Evolutionary conservation across 2,113 vertebrate genomes (phyloP), one percentile per base, ranked within the genome.

Genomic region (Urocynchramus pylzowi): DNA sequence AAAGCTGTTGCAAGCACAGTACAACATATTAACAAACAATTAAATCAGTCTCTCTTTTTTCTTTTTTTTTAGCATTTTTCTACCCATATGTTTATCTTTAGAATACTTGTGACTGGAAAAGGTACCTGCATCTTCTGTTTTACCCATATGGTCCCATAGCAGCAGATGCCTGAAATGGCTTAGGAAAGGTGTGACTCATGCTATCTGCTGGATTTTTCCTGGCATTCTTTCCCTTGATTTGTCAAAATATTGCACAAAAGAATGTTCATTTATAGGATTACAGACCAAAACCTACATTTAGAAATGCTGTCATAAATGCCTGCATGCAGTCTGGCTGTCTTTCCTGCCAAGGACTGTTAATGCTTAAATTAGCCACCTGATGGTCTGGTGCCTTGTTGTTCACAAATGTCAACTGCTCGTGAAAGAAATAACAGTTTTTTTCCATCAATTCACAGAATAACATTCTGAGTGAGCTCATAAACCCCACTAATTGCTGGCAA

Each of bases 201-300:
- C 89, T 95, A 94, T 95, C 93, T 96, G 70, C 96, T 97, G 97
- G 93, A 95, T 96, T 96, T 97, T 97, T 97, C 84, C 92, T 97
- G 96, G 97, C 97, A 95, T 96, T 97, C 95, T 95, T 92, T 95
- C 93, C 47, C 44, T 68, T 88, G 77, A 59, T 97, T 98, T 98
- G 87, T 98, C 97, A 98, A 97, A 98, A 97, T 95, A 97, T 96
- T 95, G 87, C 76, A 93, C 93, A 96, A 97, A 97, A 97, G 90
- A 95, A 91, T 96, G 87, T 89, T 96, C 97, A 96, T 95, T 96
- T 95, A 94, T 95, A 93, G 87, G 73, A 86, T 97, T 97, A 97
- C 87, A 97, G 95, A 97, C 96, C 90, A 89, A 92, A 96, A 87
- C 83, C 71, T 96, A 54, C 83, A 90, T 96, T 98, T 97, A 77